These are phyloP conservation scores for Crematogaster levior DNA, from an alignment of 2,888 invertebrate genomes.

Conservation along the genomic window DNA sequence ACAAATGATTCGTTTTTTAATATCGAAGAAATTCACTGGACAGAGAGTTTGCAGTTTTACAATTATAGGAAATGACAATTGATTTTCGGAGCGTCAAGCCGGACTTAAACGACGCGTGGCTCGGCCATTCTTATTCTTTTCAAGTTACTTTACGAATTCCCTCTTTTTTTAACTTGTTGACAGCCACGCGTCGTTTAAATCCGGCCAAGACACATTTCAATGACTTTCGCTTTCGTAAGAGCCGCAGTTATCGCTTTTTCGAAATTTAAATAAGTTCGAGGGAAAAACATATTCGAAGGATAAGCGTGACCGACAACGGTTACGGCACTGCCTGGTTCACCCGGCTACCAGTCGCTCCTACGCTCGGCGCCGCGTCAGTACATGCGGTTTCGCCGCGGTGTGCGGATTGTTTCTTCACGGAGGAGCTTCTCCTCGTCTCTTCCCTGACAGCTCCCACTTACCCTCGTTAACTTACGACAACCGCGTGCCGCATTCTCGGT, in stretches of 20 bases:
- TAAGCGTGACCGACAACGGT: background rate
- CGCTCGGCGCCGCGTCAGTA: slow-evolving; percentile 65
- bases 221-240: background rate
- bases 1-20: background rate
- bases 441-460: background rate
- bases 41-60: background rate
- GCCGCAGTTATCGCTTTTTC: background rate
- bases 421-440: background rate
- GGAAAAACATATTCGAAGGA: background rate
- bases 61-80: background rate
- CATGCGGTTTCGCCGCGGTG: slow-evolving; percentile 65
- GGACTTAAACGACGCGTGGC: no score
- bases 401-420: background rate
- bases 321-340: slow-evolving; percentile 1
- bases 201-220: background rate
- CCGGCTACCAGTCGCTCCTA: slow-evolving; percentile 29
- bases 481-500: background rate
- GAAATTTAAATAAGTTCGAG: background rate
- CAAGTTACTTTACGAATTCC: no score
- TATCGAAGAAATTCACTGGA: background rate
- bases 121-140: no score
- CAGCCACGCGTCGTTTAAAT: no score
- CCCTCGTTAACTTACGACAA: background rate
- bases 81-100: background rate
- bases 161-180: no score